phyloP scores from a whole-genome alignment of 2,113 vertebrate species.

The Bungarus multicinctus region DNA sequence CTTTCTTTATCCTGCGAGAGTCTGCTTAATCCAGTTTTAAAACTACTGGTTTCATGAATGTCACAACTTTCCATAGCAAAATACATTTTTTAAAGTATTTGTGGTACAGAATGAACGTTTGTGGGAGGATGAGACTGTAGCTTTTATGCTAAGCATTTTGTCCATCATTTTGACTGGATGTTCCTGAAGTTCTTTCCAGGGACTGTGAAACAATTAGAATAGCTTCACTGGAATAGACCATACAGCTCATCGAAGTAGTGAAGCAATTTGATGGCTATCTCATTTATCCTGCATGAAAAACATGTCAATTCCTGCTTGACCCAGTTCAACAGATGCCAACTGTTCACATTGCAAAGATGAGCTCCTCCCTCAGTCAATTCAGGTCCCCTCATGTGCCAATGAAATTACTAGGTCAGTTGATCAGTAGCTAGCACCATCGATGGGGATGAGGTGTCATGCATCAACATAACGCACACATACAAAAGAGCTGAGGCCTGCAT shows the following conservation, averaged over 20 bases:
- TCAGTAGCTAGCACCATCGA: background rate
- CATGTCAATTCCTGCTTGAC: background rate
- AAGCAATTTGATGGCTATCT: background rate
- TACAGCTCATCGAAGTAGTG: background rate
- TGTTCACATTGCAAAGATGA: background rate
- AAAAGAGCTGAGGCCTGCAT: background rate
- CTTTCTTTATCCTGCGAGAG: background rate
- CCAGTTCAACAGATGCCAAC: background rate
- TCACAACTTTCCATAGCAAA: background rate
- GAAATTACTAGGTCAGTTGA: background rate
- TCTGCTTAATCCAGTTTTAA: background rate
- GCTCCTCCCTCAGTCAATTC: background rate
- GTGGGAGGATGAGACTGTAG: background rate
- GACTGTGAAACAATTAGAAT: background rate
- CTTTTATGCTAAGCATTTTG: background rate
- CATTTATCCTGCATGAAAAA: background rate
- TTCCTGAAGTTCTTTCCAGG: background rate
- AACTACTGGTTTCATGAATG: background rate
- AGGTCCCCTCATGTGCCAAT: background rate
- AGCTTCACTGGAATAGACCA: background rate
- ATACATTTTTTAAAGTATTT: background rate
- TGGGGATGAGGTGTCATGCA: background rate
- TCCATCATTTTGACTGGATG: background rate
- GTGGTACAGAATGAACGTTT: background rate
- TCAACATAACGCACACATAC: background rate